Base-by-base conservation (phyloP, 37 sponge, comb jelly and placozoan species). In the Ephydatia muelleri region DNA sequence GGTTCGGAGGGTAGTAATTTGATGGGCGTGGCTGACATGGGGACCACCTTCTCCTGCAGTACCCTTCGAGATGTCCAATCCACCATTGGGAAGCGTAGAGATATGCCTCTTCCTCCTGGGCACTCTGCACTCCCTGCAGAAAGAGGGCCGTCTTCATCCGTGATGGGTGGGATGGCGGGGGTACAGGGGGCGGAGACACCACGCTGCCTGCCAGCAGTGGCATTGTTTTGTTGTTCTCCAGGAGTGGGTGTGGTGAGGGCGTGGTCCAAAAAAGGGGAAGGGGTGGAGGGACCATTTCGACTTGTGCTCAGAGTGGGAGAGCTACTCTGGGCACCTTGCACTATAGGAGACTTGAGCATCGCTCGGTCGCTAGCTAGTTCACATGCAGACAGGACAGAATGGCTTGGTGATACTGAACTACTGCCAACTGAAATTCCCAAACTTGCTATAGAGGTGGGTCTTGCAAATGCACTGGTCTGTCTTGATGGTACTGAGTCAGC, bases 21-120 rank as follows among this genome's bases (percentile, higher is more conserved):
- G 30, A 79, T 79, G 28, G 80, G 80, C 0, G 47, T 39, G 29
- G 80, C 80, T 31, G 39, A 47, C 66, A 79, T 49, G 33, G 66
- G 35, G 16, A 79, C 16, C 65, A 79, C 23, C 6, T 22, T 31
- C 23, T 23, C 67, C 32, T 32, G 31, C 21, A n/a, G n/a, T n/a
- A 48, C 27, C 80, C 27, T 65, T 31, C 36, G 21, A 14, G 31
- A 33, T 0, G 32, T 79, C 80, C 80, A 79, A 38, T 79, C 66
- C n/a, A 79, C 31, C 6, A 33, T 36, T 30, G 80, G 80, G 37
- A 79, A 39, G 65, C 80, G 30, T 9, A 79, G 66, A 19, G 80
- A 64, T 33, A 79, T 27, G 3, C 32, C 72, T 34, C 14, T 21
- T n/a, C 6, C 72, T 71, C 28, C 12, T 21, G 29, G 72, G n/a